Conservation (phyloP, 2,113 vertebrate genomes). For the Poeciliopsis retropinna region DNA sequence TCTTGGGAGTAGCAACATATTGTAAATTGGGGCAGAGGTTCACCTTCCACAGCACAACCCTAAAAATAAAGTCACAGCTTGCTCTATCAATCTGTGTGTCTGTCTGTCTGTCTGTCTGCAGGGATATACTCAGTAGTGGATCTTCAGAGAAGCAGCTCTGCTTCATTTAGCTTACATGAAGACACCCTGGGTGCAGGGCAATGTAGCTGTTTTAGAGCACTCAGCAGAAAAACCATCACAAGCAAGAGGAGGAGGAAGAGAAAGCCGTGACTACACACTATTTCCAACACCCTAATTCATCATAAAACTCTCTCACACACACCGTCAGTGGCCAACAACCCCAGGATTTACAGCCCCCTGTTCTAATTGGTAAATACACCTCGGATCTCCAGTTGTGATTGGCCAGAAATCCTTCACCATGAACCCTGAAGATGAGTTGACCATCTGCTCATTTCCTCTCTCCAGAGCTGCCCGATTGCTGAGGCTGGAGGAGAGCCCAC, state of each 20-base stretch:
- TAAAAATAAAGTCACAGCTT: no score
- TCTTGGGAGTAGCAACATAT: no score
- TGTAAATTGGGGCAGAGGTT: no score
- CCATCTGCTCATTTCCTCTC: conserved; percentile 68
- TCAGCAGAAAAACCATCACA: conserved; percentile 61
- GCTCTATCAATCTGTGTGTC: no score
- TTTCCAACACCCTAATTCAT: conserved; percentile 68
- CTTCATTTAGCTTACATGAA: conserved; percentile 65
- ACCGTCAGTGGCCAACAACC: background rate
- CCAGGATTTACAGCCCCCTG: conserved; percentile 37
- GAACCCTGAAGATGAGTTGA: conserved; percentile 61
- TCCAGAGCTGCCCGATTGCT: conserved; percentile 58
- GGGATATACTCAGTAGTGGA: no score
- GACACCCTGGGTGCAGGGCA: conserved; percentile 46
- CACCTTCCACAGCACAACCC: no score
- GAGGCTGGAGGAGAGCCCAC: conserved; percentile 55
- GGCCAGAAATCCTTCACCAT: conserved; percentile 48
- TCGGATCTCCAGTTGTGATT: conserved; percentile 62
- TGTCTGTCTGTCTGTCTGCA: no score
- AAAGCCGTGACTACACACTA: conserved; percentile 26
- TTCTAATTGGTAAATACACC: conserved; percentile 63
- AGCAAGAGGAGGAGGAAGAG: conserved; percentile 40
- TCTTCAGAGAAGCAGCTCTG: conserved; percentile 23
- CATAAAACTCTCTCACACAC: conserved; percentile 49
- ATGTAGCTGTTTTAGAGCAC: conserved; percentile 55